Conservation (phyloP, 1,140 invertebrate genomes). For the Paraescarpia echinospica region DNA sequence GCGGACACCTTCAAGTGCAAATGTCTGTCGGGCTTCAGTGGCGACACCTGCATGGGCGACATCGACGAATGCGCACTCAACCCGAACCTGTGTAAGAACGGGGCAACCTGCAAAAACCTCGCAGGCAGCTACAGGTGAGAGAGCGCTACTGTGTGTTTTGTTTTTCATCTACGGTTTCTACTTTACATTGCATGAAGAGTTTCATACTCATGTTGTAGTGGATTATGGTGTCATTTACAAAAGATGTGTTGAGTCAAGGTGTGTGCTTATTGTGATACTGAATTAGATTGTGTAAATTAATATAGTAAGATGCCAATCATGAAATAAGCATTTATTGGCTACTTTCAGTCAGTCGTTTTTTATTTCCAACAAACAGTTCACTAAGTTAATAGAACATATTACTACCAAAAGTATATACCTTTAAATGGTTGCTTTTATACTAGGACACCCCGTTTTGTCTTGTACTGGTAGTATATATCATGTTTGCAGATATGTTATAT, state of each 20-base stretch:
- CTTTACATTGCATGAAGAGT: too few species aligned
- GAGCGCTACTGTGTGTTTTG: neutral
- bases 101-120: slow-evolving; percentile 79
- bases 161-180: neutral
- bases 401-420: too few species aligned
- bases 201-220: too few species aligned
- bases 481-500: neutral
- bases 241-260: neutral
- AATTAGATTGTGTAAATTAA: too few species aligned
- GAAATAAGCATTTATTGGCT: too few species aligned
- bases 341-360: too few species aligned
- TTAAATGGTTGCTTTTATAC: neutral
- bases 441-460: slow-evolving; percentile 11
- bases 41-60: slow-evolving; percentile 78
- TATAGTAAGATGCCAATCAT: too few species aligned
- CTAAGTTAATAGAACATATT: too few species aligned
- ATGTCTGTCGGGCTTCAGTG: slow-evolving; percentile 47
- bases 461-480: neutral
- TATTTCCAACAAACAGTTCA: too few species aligned
- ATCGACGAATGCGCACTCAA: slow-evolving; percentile 80
- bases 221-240: too few species aligned
- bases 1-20: slow-evolving; percentile 66
- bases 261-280: neutral
- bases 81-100: slow-evolving; percentile 86
- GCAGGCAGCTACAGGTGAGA: slow-evolving; percentile 80